A percentile compares a stretch with the other conserved stretches of the same genome.
phyloP scores from a whole-genome alignment of 2,113 vertebrate species.

The Petromus typicus region DNA sequence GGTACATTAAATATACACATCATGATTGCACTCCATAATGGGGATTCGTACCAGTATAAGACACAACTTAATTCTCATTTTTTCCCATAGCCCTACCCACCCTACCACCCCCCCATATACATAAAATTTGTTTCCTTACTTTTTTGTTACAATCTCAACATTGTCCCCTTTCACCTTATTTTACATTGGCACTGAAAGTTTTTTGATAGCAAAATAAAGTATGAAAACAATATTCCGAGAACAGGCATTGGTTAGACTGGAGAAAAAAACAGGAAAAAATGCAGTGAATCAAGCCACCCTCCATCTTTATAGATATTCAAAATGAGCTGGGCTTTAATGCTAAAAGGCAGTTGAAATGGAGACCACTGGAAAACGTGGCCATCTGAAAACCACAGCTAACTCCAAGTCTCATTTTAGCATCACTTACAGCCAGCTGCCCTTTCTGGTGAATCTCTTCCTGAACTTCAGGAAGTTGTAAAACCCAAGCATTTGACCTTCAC shows the following conservation, averaged over 20 bases:
- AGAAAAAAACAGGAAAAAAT: neutral
- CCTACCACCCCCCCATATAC: too few relatives aligned
- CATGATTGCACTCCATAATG: too few relatives aligned
- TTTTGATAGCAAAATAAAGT: neutral
- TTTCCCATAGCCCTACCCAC: too few relatives aligned
- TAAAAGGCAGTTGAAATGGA: neutral
- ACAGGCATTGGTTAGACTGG: neutral
- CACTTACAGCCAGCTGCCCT: neutral
- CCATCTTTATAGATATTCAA: neutral
- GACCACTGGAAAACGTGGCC: neutral
- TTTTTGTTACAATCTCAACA: too few relatives aligned
- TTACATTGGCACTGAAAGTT: too few relatives aligned
- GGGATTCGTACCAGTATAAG: too few relatives aligned
- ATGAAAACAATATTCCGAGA: neutral
- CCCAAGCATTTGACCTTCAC: neutral
- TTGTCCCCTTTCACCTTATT: too few relatives aligned
- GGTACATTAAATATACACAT: too few relatives aligned
- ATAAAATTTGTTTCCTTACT: too few relatives aligned
- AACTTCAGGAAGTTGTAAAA: neutral
- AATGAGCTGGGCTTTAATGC: neutral
- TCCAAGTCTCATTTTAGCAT: neutral
- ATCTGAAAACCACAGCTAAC: slow-evolving; percentile 5
- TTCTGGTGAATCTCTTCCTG: neutral
- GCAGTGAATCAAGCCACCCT: neutral
- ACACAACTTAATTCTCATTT: too few relatives aligned